Conservation (phyloP, 2,113 vertebrate genomes). For the Eptesicus fuscus region DNA sequence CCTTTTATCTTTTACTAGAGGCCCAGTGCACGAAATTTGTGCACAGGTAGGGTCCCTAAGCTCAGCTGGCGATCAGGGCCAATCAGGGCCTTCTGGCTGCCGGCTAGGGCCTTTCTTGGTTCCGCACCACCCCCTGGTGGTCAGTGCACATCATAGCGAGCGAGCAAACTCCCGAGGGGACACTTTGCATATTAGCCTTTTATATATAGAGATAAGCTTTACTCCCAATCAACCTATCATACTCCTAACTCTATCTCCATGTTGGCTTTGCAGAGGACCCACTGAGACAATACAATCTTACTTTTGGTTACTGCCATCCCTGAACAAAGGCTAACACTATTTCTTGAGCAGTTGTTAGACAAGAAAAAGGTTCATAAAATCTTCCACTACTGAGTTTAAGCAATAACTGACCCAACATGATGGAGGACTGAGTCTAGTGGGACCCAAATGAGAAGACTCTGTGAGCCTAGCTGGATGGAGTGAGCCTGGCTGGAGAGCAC, state of each 20-base stretch:
- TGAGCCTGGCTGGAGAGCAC: not conserved
- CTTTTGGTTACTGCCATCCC: not conserved
- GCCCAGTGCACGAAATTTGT: too few species aligned
- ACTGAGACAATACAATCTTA: not conserved
- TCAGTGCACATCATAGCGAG: too few species aligned
- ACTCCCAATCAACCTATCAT: not conserved
- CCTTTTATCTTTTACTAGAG: not conserved
- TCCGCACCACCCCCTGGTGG: too few species aligned
- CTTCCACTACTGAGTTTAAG: conserved; percentile 30
- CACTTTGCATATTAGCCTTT: too few species aligned
- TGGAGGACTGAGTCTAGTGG: not conserved
- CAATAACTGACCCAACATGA: not conserved
- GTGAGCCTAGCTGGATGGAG: not conserved
- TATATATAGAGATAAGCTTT: not conserved
- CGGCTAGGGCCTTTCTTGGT: too few species aligned
- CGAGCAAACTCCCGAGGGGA: too few species aligned
- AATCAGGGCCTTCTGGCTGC: too few species aligned
- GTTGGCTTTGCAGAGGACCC: not conserved
- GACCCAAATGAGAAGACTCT: not conserved
- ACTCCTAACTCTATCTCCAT: not conserved
- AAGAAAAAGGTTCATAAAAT: not conserved
- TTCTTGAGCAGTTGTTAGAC: not conserved
- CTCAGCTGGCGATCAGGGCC: too few species aligned
- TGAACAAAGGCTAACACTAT: not conserved
- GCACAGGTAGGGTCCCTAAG: too few species aligned